Evolutionary conservation across 2,888 invertebrate species (phyloP), one percentile per base, ranked within the genome.

Genomic region (Athripsodes cinereus): DNA sequence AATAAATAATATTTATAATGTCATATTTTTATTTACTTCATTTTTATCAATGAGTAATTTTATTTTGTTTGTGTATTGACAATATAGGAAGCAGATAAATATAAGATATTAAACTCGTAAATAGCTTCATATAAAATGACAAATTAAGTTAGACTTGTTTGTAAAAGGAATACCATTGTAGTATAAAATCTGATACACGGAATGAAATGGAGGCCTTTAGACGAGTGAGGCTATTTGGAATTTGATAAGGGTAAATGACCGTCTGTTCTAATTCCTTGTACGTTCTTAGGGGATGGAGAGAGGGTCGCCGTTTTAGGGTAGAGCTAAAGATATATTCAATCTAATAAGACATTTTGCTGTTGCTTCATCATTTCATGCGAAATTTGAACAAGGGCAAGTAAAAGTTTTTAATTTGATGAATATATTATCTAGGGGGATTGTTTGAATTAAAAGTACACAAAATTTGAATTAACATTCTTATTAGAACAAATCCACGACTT

Each of bases 181-280:
- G 40, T 5, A n/a, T n/a, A n/a, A n/a, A 40, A 40, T 40, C 40
- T 8, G 40, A 40, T 40, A 40, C 40, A 40, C 40, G 16, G 13
- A 40, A 5, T 40, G 16, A 40, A 13, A 16, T 40, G 16, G 13
- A 40, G 40, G 40, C 40, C 40, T 40, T 16, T 40, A 16, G 52
- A 19, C 52, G 18, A 22, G 34, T 34, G 52, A 13, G 34, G 52
- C 40, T 57, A 57, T 51, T 57, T 49, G 19, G 53, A 53, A 26
- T 55, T 52, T 56, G 56, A 59, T 59, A 53, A 56, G 55, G 55
- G 59, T 59, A 52, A 55, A 55, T 59, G 49, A 31, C 40, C 50
- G 35, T 46, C 47, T 31, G 26, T 21, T 52, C 53, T 49, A 49
- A 55, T 50, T 55, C 35, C 40, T 40, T 40, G 31, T 34, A n/a